A percentile compares a stretch with the other conserved stretches of the same genome.
These are phyloP conservation scores for Cynodonichthys magdalenae DNA, from an alignment of 2,797 vertebrate genomes.

Conservation along the genomic window DNA sequence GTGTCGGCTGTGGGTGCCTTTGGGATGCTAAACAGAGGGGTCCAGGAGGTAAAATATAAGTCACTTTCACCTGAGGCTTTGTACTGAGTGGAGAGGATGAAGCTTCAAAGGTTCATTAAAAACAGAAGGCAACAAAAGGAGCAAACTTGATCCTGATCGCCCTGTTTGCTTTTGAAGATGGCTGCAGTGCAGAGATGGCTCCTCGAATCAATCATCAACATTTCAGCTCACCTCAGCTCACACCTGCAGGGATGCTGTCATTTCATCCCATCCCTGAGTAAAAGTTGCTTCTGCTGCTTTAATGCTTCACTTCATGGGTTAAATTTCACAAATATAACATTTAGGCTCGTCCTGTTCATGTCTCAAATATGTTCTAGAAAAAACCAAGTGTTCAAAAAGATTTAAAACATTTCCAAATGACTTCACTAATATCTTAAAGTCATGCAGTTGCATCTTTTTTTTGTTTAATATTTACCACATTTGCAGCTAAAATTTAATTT, in stretches of 20 bases:
- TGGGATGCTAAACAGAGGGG: constrained; percentile 93
- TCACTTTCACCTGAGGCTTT: constrained; percentile 79
- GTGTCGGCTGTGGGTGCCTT: constrained; percentile 79
- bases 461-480: background rate
- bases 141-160: constrained; percentile 85
- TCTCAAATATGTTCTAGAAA: too few relatives aligned
- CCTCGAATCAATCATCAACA: constrained; percentile 58
- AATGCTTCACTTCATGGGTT: too few relatives aligned
- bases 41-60: constrained; percentile 81
- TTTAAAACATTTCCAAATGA: background rate
- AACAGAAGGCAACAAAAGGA: constrained; percentile 73
- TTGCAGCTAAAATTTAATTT: background rate
- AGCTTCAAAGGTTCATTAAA: constrained; percentile 95
- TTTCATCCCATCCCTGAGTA: too few relatives aligned
- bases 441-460: background rate
- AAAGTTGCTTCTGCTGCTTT: too few relatives aligned
- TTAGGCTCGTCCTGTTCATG: too few relatives aligned
- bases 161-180: constrained; percentile 90
- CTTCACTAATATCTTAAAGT: background rate
- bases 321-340: too few relatives aligned
- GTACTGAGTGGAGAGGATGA: constrained; percentile 82
- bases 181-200: constrained; percentile 61
- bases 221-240: background rate
- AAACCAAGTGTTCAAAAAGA: background rate
- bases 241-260: background rate